Evolutionary conservation across 2,888 invertebrate species (phyloP).

Genomic region (Baronia brevicornis): DNA sequence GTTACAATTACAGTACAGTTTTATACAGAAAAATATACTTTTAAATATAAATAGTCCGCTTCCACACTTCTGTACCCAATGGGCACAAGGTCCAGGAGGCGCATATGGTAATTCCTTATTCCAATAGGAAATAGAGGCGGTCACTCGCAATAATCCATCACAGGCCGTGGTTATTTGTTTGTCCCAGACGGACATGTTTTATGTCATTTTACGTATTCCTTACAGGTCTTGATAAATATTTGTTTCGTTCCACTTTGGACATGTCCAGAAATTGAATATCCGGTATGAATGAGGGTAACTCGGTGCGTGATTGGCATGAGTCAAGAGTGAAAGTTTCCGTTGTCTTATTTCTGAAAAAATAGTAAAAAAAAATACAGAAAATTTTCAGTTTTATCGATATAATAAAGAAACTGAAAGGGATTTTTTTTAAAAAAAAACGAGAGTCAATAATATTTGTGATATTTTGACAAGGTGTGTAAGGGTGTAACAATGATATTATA

Average conservation of each 20-base stretch:
- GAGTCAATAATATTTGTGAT: too few species aligned
- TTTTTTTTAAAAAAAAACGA: too few species aligned
- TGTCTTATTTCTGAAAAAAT: constrained; percentile 1
- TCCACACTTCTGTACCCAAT: constrained; percentile 32
- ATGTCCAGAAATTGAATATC: constrained; percentile 71
- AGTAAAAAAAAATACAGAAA: too few species aligned
- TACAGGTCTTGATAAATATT: constrained; percentile 75
- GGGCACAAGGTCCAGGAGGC: constrained; percentile 49
- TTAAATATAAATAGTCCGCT: constrained; percentile 20
- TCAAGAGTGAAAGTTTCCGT: constrained; percentile 12
- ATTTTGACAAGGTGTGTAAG: too few species aligned
- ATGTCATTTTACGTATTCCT: constrained; percentile 73
- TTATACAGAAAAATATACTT: too few species aligned
- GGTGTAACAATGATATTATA: too few species aligned
- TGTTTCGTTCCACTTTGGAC: constrained; percentile 66
- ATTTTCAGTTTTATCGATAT: too few species aligned
- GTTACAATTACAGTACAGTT: too few species aligned
- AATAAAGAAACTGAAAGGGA: too few species aligned
- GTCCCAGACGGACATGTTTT: constrained; percentile 57
- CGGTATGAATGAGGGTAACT: constrained; percentile 45
- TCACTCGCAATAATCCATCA: constrained; percentile 75
- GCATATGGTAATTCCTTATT: constrained; percentile 76
- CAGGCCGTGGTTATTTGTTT: constrained; percentile 54
- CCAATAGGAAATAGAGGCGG: constrained; percentile 74
- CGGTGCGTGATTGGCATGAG: constrained; percentile 59